Percentiles rank a stretch among this genome's conserved stretches.
phyloP scores from a whole-genome alignment of 2,797 vertebrate species.

The Lacerta bilineata region DNA sequence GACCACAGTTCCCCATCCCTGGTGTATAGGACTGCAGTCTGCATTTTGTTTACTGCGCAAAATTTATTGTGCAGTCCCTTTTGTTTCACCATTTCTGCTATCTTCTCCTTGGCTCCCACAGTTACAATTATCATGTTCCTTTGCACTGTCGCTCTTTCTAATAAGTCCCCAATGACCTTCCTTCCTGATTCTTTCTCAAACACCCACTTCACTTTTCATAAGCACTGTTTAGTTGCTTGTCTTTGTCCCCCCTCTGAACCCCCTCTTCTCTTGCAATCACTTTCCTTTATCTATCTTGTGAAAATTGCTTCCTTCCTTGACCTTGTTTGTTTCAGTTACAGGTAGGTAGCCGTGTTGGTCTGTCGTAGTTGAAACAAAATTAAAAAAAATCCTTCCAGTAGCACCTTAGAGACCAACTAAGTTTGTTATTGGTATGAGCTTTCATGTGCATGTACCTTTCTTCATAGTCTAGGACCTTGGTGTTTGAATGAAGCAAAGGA shows the following conservation, averaged over 20 bases:
- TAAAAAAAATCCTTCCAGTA: no score
- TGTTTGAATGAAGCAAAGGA: conserved; percentile 72
- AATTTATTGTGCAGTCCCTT: background rate
- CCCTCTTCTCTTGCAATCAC: background rate
- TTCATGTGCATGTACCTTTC: no score
- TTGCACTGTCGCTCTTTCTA: background rate
- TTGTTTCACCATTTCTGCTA: background rate
- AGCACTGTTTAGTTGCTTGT: background rate
- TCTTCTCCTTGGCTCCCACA: background rate
- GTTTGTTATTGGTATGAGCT: no score
- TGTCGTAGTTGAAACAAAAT: no score
- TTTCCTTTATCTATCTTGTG: background rate
- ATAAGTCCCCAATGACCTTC: background rate
- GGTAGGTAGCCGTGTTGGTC: no score
- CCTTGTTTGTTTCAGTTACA: background rate
- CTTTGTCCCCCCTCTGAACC: background rate
- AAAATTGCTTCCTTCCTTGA: background rate
- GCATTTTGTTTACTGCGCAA: background rate
- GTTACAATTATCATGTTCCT: background rate
- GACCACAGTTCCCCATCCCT: no score
- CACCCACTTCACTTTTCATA: background rate
- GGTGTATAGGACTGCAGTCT: background rate
- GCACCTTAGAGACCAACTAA: no score
- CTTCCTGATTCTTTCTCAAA: background rate
- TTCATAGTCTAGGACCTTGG: conserved; percentile 26